These are phyloP conservation scores for Graptemys geographica DNA, from an alignment of 2,797 vertebrate genomes.

Conservation along the genomic window DNA sequence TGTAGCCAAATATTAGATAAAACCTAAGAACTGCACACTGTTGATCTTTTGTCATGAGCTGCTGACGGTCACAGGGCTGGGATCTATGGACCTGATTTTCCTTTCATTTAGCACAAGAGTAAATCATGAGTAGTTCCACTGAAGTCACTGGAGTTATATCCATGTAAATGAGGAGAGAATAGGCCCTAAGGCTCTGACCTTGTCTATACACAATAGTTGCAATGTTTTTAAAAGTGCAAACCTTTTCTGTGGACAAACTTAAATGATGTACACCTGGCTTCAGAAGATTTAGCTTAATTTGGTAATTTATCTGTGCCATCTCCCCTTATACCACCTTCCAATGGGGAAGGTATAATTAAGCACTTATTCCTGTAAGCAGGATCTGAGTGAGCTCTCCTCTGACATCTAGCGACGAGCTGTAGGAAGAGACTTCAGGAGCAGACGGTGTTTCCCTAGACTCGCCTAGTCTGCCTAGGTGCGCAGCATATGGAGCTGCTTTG, in stretches of 20 bases:
- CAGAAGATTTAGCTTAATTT: neutral
- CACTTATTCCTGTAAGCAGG: no score
- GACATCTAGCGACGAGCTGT: no score
- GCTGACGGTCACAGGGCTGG: neutral
- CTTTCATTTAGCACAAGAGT: neutral
- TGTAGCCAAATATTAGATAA: conserved; percentile 37
- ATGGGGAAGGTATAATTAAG: accelerated
- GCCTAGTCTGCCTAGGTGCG: no score
- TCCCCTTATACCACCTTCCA: neutral
- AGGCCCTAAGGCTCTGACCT: neutral
- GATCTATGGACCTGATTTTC: neutral
- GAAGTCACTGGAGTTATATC: neutral
- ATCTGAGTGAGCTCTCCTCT: no score
- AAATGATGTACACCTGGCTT: neutral
- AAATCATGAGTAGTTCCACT: neutral
- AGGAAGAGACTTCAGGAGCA: no score
- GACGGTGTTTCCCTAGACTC: no score
- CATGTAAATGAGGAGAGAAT: no score
- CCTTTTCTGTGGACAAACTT: neutral
- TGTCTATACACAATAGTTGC: neutral
- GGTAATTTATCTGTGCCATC: neutral
- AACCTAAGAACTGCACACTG: neutral
- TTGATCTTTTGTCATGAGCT: conserved; percentile 5
- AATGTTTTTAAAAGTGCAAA: neutral
- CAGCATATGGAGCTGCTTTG: no score